Conservation (phyloP, 2,888 invertebrate genomes). For the Teinopalpus imperialis region DNA sequence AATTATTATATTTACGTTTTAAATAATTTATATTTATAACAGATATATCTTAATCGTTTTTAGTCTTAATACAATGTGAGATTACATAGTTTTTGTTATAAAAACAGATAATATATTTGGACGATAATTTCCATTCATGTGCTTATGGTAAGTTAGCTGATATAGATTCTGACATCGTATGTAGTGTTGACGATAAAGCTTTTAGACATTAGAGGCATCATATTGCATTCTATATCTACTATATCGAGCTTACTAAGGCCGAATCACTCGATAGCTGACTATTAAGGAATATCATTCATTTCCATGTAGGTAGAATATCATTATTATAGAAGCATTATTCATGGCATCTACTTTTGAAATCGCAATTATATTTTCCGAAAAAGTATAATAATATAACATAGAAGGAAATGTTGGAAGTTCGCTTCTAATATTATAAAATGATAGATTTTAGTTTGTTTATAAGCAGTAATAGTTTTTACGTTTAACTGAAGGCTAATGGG, state of each 20-base stretch:
- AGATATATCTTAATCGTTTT: slow-evolving; percentile 44
- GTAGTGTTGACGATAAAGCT: slow-evolving; percentile 70
- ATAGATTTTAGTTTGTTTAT: no score
- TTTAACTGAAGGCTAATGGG: no score
- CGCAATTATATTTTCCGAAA: neutral
- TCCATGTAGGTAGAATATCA: slow-evolving; percentile 56
- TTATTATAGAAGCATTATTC: slow-evolving; percentile 51
- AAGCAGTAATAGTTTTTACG: no score
- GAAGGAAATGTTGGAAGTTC: no score
- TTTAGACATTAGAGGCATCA: slow-evolving; percentile 74
- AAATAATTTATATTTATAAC: slow-evolving; percentile 26
- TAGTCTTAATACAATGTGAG: slow-evolving; percentile 59
- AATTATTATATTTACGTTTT: slow-evolving; percentile 28
- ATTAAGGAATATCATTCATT: slow-evolving; percentile 59
- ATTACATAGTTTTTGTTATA: slow-evolving; percentile 49
- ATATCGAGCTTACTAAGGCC: slow-evolving; percentile 55
- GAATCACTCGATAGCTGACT: slow-evolving; percentile 56
- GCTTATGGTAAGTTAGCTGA: slow-evolving; percentile 76
- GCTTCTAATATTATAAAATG: no score
- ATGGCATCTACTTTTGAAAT: slow-evolving; percentile 15
- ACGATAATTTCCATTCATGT: slow-evolving; percentile 66
- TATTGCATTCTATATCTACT: slow-evolving; percentile 51
- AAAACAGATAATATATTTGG: slow-evolving; percentile 53
- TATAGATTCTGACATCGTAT: slow-evolving; percentile 53
- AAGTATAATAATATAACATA: no score